Base-by-base conservation (phyloP, 30 jellyfish, hydroid and myxozoan species). In the Pseudorhiza aurosa region DNA sequence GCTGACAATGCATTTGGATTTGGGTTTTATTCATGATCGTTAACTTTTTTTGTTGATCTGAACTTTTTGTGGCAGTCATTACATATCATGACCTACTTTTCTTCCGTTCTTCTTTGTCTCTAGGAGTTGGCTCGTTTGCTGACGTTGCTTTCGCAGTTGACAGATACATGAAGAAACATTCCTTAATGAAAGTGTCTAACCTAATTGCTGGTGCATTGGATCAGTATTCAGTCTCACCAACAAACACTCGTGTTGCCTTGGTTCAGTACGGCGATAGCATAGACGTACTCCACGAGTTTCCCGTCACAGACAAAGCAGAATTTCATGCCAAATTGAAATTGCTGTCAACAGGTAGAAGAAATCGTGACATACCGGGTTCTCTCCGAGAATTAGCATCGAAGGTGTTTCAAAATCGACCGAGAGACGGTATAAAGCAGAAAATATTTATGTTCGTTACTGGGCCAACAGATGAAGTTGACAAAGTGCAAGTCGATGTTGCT, bases 91-190 rank as follows among this genome's bases (percentile, higher is more conserved):
- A 3, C 32, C 4, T 11, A 19, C 7, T 73, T 22, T 35, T 39
- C 39, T 9, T 36, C 21, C 21, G 25, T 0, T 1, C 43, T 4
- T 11, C 46, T 79, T 64, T 30, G 18, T 25, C 58, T 15, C 35
- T 64, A 81, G 93, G 37, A 3, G 80, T 70, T 31, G 87, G 53
- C 12, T 39, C 62, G 21, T 35, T 9, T 17, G 95, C 87, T 17
- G 95, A 83, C 50, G 64, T 83, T 1, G 82, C 59, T n/a, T 83
- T 83, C 58, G 95, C 85, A 33, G 95, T 83, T n/a, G 95, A 83
- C 59, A 37, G 65, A 33, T 31, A 69, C 4, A 71, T 83, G 51
- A 47, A 83, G 31, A 59, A 65, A 12, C 68, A 70, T 35, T 82
- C 51, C 12, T 15, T 83, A 44, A 46, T 49, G 7, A 65, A 44